Conservation (phyloP, 2,113 vertebrate species). For the Amia ocellicauda region DNA sequence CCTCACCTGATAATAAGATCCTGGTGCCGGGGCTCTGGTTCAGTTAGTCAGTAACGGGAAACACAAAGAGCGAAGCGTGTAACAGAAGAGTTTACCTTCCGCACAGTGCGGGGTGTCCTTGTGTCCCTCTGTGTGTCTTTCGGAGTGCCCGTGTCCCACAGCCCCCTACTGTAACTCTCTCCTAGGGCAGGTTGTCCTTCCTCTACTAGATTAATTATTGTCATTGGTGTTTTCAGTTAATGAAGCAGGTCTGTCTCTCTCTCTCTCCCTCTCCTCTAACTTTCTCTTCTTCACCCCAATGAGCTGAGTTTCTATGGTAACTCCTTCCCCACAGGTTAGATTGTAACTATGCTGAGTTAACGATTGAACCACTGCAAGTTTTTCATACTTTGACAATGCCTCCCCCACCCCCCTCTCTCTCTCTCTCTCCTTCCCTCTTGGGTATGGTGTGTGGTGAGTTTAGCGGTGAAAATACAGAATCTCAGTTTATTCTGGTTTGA, state of each 20-base stretch:
- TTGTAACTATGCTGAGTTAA: slow-evolving; percentile 58
- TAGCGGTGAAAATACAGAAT: too few relatives aligned
- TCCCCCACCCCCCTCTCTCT: slow-evolving; percentile 11
- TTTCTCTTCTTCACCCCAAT: slow-evolving; percentile 46
- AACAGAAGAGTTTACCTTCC: background rate
- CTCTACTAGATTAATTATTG: background rate
- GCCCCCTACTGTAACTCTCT: background rate
- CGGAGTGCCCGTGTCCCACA: background rate
- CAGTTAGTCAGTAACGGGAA: slow-evolving; percentile 22
- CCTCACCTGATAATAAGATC: background rate
- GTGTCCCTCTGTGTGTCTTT: background rate
- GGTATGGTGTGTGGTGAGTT: background rate
- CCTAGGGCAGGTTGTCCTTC: background rate
- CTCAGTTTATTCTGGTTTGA: too few relatives aligned
- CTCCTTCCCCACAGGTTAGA: slow-evolving; percentile 59
- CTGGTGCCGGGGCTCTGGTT: background rate
- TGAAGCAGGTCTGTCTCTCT: slow-evolving; percentile 29
- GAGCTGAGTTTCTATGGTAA: slow-evolving; percentile 64
- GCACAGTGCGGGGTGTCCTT: background rate
- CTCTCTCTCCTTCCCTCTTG: too few relatives aligned
- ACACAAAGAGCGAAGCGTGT: background rate
- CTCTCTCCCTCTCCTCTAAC: slow-evolving; percentile 30
- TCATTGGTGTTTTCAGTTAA: background rate
- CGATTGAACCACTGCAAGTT: slow-evolving; percentile 54
- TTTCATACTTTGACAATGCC: slow-evolving; percentile 19